Evolutionary conservation across 2,113 vertebrate genomes (phyloP).

Genomic region (Tragelaphus scriptus): DNA sequence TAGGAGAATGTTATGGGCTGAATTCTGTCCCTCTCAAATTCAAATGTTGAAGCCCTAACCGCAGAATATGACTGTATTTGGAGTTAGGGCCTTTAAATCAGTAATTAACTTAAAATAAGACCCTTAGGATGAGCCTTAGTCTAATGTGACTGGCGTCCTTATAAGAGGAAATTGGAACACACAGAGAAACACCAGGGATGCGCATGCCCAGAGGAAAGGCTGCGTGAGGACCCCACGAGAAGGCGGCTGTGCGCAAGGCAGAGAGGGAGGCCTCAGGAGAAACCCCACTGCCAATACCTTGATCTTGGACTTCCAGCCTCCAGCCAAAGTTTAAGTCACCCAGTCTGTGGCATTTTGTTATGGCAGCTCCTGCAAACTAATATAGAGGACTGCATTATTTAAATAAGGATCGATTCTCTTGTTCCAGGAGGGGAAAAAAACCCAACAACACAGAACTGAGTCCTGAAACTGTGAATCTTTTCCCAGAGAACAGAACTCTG

Average conservation of each 20-base stretch:
- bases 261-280: background rate
- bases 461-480: background rate
- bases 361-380: background rate
- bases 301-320: background rate
- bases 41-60: background rate
- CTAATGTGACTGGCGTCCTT: background rate
- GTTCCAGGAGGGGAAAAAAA: background rate
- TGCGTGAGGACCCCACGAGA: accelerated
- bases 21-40: background rate
- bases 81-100: background rate
- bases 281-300: too few species aligned
- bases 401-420: background rate
- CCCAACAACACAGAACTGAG: background rate
- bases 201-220: background rate
- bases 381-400: background rate
- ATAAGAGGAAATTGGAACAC: background rate
- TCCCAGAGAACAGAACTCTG: background rate
- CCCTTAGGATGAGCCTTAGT: background rate
- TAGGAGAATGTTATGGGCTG: background rate
- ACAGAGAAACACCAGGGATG: background rate
- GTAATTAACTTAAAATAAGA: background rate
- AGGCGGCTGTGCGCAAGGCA: accelerated
- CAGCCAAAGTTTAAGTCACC: background rate
- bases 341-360: background rate
- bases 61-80: background rate